These are phyloP conservation scores for Pterois miles DNA, from an alignment of 2,797 vertebrate species.

Conservation along the genomic window DNA sequence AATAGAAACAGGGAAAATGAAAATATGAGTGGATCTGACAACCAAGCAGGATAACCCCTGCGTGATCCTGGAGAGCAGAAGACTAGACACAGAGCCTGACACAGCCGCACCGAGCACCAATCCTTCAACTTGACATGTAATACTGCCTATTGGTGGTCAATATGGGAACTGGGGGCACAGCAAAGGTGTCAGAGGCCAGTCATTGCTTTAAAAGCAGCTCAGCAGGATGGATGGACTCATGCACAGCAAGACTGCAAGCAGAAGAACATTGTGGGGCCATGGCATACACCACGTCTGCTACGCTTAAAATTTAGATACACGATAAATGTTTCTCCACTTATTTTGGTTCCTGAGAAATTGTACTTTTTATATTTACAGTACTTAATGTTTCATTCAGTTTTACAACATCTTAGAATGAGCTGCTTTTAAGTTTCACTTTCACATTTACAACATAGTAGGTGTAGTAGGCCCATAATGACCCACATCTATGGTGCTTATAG, in stretches of 20 bases:
- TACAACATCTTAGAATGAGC: no score
- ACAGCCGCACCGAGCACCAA: conserved; percentile 40
- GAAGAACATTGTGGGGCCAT: background rate
- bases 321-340: background rate
- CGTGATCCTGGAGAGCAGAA: conserved; percentile 44
- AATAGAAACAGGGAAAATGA: conserved; percentile 58
- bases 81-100: conserved; percentile 57
- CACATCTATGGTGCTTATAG: no score
- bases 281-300: background rate
- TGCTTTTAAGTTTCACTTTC: no score
- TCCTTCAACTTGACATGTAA: conserved; percentile 65
- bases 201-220: conserved; percentile 47
- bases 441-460: no score
- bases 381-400: no score
- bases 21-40: conserved; percentile 68
- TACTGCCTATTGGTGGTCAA: conserved; percentile 64
- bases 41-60: conserved; percentile 39
- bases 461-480: no score
- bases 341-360: background rate
- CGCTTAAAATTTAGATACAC: background rate
- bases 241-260: conserved; percentile 19
- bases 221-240: conserved; percentile 19
- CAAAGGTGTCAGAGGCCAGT: conserved; percentile 44
- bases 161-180: conserved; percentile 49
- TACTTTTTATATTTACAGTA: background rate